A percentile compares a stretch with the other conserved stretches of the same genome.
Conservation (phyloP, 2,888 invertebrate genomes). For the Caenorhabditis japonica region DNA sequence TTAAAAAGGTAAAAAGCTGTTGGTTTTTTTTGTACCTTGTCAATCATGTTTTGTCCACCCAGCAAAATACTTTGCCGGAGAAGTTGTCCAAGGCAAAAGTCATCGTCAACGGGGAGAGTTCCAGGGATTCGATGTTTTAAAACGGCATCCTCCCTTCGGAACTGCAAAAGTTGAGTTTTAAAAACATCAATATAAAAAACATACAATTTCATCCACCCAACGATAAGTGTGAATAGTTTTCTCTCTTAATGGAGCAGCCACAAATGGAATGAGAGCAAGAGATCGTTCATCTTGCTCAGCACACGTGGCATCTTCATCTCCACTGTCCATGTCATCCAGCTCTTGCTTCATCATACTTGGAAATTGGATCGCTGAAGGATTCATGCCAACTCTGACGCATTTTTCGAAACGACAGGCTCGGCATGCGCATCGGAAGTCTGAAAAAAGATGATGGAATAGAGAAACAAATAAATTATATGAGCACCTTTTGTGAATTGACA, state of each 20-base stretch:
- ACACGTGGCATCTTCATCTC: constrained; percentile 9
- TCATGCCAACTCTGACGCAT: constrained; percentile 66
- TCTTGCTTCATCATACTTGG: constrained; percentile 19
- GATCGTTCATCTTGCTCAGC: constrained; percentile 16
- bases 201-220: constrained; percentile 52
- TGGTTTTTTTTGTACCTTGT: constrained; percentile 4
- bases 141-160: constrained; percentile 48
- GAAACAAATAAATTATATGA: neutral
- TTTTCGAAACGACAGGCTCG: constrained; percentile 66
- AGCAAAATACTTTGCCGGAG: constrained; percentile 20
- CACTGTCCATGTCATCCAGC: constrained; percentile 22
- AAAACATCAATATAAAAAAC: neutral
- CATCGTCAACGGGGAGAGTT: constrained; percentile 35
- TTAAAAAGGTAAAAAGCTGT: neutral
- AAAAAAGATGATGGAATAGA: constrained; percentile 2
- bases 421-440: constrained; percentile 68
- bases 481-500: constrained; percentile 67
- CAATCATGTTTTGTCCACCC: constrained; percentile 21
- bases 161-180: constrained; percentile 25
- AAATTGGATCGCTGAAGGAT: constrained; percentile 55
- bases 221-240: constrained; percentile 35
- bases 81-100: constrained; percentile 33
- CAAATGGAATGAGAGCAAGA: constrained; percentile 26
- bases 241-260: constrained; percentile 12
- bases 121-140: constrained; percentile 15